A percentile compares a stretch with the other conserved stretches of the same genome.
Evolutionary conservation across 2,888 invertebrate species (phyloP).

Genomic region (Epicampocera succincta): DNA sequence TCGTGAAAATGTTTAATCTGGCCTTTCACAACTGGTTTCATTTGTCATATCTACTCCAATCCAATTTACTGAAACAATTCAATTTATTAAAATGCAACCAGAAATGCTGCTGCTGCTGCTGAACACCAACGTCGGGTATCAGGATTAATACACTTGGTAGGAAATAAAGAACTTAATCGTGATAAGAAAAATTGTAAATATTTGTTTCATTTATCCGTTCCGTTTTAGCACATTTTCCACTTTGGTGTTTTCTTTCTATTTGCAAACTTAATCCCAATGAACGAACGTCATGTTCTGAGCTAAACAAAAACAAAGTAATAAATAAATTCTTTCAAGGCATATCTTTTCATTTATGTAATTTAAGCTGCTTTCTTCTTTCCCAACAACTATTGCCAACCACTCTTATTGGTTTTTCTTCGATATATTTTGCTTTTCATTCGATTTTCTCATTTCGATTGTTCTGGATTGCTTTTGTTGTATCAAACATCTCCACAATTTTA

Average conservation of each 20-base stretch:
- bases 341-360: conserved; percentile 59
- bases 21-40: too few species aligned
- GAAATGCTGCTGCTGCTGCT: not conserved
- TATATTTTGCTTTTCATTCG: not conserved
- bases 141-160: not conserved
- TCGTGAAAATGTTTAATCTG: too few species aligned
- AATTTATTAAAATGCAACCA: too few species aligned
- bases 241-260: not conserved
- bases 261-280: conserved; percentile 28
- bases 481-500: not conserved
- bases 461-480: not conserved
- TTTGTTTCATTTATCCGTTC: not conserved
- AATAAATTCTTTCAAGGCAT: conserved; percentile 57
- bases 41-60: too few species aligned
- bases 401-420: not conserved
- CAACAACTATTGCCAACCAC: not conserved
- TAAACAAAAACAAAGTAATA: conserved; percentile 55
- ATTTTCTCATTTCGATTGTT: not conserved
- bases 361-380: conserved; percentile 12
- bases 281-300: not conserved
- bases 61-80: too few species aligned
- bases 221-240: not conserved
- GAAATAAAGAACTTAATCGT: conserved; percentile 20
- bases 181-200: conserved; percentile 9
- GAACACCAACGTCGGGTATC: too few species aligned